Percentiles rank a stretch among this genome's conserved stretches.
These are phyloP conservation scores for Ennomos quercinarius DNA, from an alignment of 2,888 invertebrate species.

Conservation along the genomic window DNA sequence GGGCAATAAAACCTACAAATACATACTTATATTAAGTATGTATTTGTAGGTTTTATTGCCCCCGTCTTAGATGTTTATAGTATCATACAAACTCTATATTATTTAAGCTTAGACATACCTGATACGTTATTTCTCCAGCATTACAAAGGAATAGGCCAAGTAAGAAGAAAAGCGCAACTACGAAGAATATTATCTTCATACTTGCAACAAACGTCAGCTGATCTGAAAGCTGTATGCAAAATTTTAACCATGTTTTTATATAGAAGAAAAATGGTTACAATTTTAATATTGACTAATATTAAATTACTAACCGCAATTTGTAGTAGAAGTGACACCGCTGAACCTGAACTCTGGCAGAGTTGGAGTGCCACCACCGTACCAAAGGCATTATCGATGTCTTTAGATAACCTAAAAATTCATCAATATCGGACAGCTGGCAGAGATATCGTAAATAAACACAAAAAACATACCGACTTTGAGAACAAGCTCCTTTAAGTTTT, in stretches of 20 bases:
- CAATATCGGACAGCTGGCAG: too few species aligned
- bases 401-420: slow-evolving; percentile 57
- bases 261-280: too few species aligned
- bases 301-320: slow-evolving; percentile 53
- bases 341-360: slow-evolving; percentile 68
- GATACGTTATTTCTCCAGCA: slow-evolving; percentile 77
- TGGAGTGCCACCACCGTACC: slow-evolving; percentile 72
- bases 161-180: slow-evolving; percentile 66
- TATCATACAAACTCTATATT: too few species aligned
- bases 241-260: slow-evolving; percentile 23
- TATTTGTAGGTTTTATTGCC: too few species aligned
- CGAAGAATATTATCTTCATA: slow-evolving; percentile 71
- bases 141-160: slow-evolving; percentile 75
- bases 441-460: too few species aligned
- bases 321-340: slow-evolving; percentile 60
- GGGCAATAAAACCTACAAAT: neutral
- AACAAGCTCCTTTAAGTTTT: too few species aligned
- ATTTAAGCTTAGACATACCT: slow-evolving; percentile 52
- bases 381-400: slow-evolving; percentile 71
- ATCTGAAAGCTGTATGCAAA: slow-evolving; percentile 61
- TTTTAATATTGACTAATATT: too few species aligned
- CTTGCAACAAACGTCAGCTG: slow-evolving; percentile 60
- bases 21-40: too few species aligned
- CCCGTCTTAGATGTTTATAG: too few species aligned
- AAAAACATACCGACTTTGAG: too few species aligned